Percentiles rank a stretch among this genome's conserved stretches.
Evolutionary conservation across 2,888 invertebrate genomes (phyloP).

Genomic region (Drosophila robusta): DNA sequence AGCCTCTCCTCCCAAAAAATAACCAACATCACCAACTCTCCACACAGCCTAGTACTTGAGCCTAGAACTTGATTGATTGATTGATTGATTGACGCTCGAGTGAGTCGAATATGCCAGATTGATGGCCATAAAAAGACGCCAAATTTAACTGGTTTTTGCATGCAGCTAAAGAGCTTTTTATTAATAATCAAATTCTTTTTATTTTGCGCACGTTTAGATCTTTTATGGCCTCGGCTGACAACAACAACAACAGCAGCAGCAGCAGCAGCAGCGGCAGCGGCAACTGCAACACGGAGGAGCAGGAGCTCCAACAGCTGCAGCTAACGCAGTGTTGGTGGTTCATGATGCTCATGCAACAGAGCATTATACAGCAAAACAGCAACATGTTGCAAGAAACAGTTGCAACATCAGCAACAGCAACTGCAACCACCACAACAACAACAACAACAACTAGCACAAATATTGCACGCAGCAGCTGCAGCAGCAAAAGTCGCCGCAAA

Average conservation of each 20-base stretch:
- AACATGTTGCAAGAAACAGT: conserved; percentile 26
- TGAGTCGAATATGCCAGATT: conserved; percentile 77
- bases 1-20: conserved; percentile 19
- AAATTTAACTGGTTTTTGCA: conserved; percentile 41
- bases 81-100: conserved; percentile 79
- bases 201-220: conserved; percentile 64
- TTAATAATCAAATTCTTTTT: conserved; percentile 13
- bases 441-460: conserved; percentile 14
- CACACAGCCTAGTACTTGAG: conserved; percentile 42
- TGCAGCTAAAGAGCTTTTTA: background rate
- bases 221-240: conserved; percentile 77
- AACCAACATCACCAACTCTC: conserved; percentile 29
- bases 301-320: conserved; percentile 68
- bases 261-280: conserved; percentile 54
- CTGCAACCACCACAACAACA: conserved; percentile 4
- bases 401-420: background rate
- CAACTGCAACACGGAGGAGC: conserved; percentile 47
- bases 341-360: conserved; percentile 83
- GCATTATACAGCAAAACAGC: conserved; percentile 66
- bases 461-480: conserved; percentile 20
- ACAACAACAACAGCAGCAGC: conserved; percentile 30
- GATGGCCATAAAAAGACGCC: conserved; percentile 30
- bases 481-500: conserved; percentile 53
- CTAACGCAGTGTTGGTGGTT: conserved; percentile 84
- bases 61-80: conserved; percentile 45